Percentiles rank a stretch among this genome's conserved stretches.
These are phyloP conservation scores for Metridium senile DNA, from an alignment of 92 coral and sea anemone genomes.

Conservation along the genomic window DNA sequence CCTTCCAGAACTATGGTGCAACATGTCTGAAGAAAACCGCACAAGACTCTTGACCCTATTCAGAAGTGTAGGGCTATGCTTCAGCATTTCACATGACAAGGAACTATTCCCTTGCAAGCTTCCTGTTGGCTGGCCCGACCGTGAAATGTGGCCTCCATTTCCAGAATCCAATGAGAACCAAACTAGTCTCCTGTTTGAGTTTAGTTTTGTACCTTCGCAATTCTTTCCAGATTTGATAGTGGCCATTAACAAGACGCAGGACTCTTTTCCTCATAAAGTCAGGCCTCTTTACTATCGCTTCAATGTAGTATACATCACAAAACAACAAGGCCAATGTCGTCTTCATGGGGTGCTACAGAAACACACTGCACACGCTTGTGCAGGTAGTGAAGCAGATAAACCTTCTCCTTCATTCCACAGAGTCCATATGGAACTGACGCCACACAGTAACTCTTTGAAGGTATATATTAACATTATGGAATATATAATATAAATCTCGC, in stretches of 20 bases:
- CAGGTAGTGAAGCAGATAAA: neutral
- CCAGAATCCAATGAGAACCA: constrained; percentile 36
- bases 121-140: constrained; percentile 54
- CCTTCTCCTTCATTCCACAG: constrained; percentile 15
- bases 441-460: constrained; percentile 32
- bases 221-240: constrained; percentile 38
- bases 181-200: constrained; percentile 16
- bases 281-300: constrained; percentile 50
- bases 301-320: constrained; percentile 40
- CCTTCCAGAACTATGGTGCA: constrained; percentile 12
- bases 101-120: constrained; percentile 46
- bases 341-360: neutral
- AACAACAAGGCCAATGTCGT: neutral
- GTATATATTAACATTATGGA: constrained; percentile 20
- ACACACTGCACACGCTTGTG: neutral
- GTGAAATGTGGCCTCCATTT: constrained; percentile 37
- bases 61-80: constrained; percentile 32
- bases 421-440: constrained; percentile 39
- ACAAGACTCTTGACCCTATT: constrained; percentile 11
- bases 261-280: constrained; percentile 24
- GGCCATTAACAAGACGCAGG: constrained; percentile 14
- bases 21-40: constrained; percentile 15
- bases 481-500: too few species aligned
- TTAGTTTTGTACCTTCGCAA: constrained; percentile 33
- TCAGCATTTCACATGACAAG: constrained; percentile 11